phyloP scores from a whole-genome alignment of 2,888 invertebrate species.

The Agrotis segetum region DNA sequence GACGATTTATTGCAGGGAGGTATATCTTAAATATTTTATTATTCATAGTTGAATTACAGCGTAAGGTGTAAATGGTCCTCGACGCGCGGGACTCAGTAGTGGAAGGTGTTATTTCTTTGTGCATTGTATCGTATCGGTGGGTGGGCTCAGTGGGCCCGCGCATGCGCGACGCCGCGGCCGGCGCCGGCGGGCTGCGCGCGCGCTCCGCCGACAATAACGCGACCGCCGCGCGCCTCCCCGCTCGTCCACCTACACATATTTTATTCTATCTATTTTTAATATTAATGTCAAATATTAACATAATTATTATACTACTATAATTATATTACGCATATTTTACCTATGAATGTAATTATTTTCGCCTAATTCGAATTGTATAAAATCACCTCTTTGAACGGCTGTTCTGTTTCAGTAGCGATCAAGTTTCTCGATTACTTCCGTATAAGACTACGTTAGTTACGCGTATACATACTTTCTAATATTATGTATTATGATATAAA shows the following conservation, averaged over 20 bases:
- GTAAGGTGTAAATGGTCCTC: conserved; percentile 85
- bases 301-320: conserved; percentile 90
- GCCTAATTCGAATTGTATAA: conserved; percentile 91
- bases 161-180: conserved; percentile 34
- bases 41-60: conserved; percentile 89
- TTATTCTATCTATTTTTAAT: conserved; percentile 91
- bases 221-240: conserved; percentile 83
- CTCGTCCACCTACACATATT: conserved; percentile 90
- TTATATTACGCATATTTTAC: conserved; percentile 88
- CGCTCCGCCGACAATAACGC: conserved; percentile 81
- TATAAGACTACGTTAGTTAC: conserved; percentile 90
- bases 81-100: conserved; percentile 82
- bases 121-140: conserved; percentile 66
- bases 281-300: conserved; percentile 91
- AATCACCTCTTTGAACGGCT: conserved; percentile 88
- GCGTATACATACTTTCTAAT: conserved; percentile 90
- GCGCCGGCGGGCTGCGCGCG: conserved; percentile 52
- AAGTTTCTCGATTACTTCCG: conserved; percentile 89
- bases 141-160: conserved; percentile 54
- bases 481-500: conserved; percentile 89
- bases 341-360: conserved; percentile 90
- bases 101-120: conserved; percentile 74
- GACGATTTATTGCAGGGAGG: conserved; percentile 89
- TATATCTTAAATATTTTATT: conserved; percentile 89
- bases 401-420: conserved; percentile 88